phyloP scores from a whole-genome alignment of 2,113 vertebrate species.

The Leptocoma aspasia region DNA sequence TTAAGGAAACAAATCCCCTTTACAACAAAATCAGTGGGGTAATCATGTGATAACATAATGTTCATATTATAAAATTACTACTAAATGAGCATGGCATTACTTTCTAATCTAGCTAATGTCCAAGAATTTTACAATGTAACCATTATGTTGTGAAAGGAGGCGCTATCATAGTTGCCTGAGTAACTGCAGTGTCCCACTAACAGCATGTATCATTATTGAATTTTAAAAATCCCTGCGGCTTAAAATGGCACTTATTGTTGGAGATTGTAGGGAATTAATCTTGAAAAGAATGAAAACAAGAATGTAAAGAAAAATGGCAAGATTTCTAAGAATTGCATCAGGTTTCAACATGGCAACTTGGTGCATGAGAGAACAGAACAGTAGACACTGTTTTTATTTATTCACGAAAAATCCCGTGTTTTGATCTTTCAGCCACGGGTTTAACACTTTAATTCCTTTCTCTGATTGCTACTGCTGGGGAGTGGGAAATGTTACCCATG shows the following conservation, averaged over 20 bases:
- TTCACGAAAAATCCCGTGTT: background rate
- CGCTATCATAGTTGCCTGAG: background rate
- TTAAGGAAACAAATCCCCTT: background rate
- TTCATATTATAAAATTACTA: background rate
- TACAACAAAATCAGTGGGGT: background rate
- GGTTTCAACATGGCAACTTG: background rate
- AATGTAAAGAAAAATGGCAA: background rate
- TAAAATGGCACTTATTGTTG: background rate
- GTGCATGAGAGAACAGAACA: background rate
- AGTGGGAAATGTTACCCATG: background rate
- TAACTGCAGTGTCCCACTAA: background rate
- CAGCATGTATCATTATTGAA: background rate
- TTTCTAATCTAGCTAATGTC: background rate
- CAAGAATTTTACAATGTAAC: background rate
- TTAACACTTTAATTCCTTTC: background rate
- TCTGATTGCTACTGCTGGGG: background rate
- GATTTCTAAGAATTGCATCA: background rate
- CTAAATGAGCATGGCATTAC: background rate
- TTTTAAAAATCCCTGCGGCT: background rate
- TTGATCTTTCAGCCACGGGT: background rate
- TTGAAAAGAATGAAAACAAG: background rate
- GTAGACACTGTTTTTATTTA: background rate
- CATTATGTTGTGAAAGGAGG: background rate
- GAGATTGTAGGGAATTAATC: background rate
- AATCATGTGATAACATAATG: background rate